phyloP scores from a whole-genome alignment of 2,888 invertebrate genomes.

The Idaea straminata region DNA sequence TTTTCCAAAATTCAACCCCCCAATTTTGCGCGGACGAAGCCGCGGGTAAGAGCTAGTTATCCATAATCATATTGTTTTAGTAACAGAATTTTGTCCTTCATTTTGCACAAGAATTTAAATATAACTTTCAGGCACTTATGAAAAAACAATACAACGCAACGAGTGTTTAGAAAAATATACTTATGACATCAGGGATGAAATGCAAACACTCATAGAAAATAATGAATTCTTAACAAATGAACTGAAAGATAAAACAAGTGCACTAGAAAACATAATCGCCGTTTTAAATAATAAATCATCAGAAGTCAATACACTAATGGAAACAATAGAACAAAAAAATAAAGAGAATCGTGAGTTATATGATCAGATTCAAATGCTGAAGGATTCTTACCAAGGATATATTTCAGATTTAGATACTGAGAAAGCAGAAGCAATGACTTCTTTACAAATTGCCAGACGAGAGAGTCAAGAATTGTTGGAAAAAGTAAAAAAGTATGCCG shows the following conservation, averaged over 20 bases:
- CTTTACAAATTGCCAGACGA: conserved; percentile 47
- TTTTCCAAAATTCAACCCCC: no score
- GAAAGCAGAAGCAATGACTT: conserved; percentile 43
- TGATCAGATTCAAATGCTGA: conserved; percentile 42
- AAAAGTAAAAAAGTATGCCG: conserved; percentile 48
- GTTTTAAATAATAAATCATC: conserved; percentile 51
- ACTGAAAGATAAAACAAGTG: conserved; percentile 45
- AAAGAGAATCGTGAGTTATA: conserved; percentile 43
- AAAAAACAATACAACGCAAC: conserved; percentile 50
- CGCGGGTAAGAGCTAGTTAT: no score
- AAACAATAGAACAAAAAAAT: conserved; percentile 46
- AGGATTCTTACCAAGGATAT: conserved; percentile 40
- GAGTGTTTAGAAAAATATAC: conserved; percentile 55
- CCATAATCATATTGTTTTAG: no score
- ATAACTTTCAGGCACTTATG: conserved; percentile 49
- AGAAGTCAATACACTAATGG: conserved; percentile 49
- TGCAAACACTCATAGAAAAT: conserved; percentile 43
- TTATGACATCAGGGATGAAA: conserved; percentile 42
- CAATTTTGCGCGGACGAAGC: no score
- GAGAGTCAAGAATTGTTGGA: conserved; percentile 58
- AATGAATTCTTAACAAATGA: conserved; percentile 42
- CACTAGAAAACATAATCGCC: conserved; percentile 49
- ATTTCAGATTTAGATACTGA: conserved; percentile 46
- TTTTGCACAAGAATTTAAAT: conserved; percentile 6
- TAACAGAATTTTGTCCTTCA: conserved; percentile 7